Evolutionary conservation across 1,140 invertebrate genomes (phyloP), one percentile per base, ranked within the genome.

Genomic region (Trichonephila inaurata): DNA sequence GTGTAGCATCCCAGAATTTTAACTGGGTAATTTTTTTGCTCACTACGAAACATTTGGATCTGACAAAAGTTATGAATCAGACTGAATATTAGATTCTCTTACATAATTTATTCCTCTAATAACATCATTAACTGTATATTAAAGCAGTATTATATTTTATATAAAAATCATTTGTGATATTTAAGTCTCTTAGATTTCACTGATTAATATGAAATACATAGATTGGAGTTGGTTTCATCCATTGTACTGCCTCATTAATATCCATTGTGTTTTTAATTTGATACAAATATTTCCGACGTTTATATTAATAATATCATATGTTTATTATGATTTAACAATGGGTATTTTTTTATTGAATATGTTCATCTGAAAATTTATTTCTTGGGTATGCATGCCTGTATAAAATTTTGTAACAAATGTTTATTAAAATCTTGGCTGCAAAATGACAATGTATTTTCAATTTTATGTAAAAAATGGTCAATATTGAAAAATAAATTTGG

Each of bases 111-210:
- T 85, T 85, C 51, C 83, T 85, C 58, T 85, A 85, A 85, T 60
- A 24, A 24, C 51, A 28, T 85, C 33, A 77, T 60, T 85, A 60
- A 85, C 83, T 85, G 83, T 60, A 61, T 60, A 85, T 89, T 77
- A 89, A 58, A 89, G 14, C 88, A 89, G 88, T 89, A 89, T 89
- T 89, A 89, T 89, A 89, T 89, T 89, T 77, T 51, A 69, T 88
- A 88, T 66, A 44, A 88, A 40, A 89, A 12, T 51, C 51, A 51
- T 60, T 88, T 88, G 86, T 88, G 86, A 88, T 88, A 88, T 64
- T 51, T 64, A 88, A 88, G 86, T 88, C 86, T 66, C 60, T 44
- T 64, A 62, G 60, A 88, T 64, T 88, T 85, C 51, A 60, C 51
- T 58, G 82, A 58, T 82, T 8, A 83, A 60, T 58, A 83, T 10